Evolutionary conservation across 2,113 vertebrate genomes (phyloP).

Genomic region (Maccullochella peelii): DNA sequence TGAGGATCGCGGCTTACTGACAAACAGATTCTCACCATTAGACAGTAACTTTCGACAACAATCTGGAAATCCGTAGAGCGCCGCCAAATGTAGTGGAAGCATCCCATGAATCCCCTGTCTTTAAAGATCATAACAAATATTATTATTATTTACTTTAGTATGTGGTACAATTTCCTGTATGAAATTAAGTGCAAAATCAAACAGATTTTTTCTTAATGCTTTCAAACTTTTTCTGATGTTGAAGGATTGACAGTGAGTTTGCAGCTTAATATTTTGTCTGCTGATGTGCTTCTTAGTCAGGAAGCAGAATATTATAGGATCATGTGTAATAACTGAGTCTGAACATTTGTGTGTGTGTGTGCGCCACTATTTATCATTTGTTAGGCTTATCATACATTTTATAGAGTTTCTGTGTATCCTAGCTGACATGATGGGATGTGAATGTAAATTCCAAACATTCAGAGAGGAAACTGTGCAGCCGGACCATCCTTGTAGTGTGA

Average conservation of each 20-base stretch:
- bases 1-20: background rate
- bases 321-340: background rate
- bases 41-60: slow-evolving; percentile 97
- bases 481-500: too few relatives aligned
- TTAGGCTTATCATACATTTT: background rate
- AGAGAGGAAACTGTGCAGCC: background rate
- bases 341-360: background rate
- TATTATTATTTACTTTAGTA: background rate
- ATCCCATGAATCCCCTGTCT: slow-evolving; percentile 95
- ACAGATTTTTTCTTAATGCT: too few relatives aligned
- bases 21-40: slow-evolving; percentile 85
- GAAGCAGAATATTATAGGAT: background rate
- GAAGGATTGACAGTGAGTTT: background rate
- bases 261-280: background rate
- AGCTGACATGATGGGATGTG: background rate
- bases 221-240: background rate
- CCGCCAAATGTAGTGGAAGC: slow-evolving; percentile 95
- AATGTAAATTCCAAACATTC: background rate
- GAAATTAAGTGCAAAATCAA: background rate
- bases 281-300: background rate
- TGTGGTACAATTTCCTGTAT: background rate
- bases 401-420: background rate
- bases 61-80: slow-evolving; percentile 94
- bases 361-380: too few relatives aligned
- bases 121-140: slow-evolving; percentile 37